A percentile compares a stretch with the other conserved stretches of the same genome.
These are phyloP conservation scores for Archilochus colubris DNA, from an alignment of 2,113 vertebrate species.

Conservation along the genomic window DNA sequence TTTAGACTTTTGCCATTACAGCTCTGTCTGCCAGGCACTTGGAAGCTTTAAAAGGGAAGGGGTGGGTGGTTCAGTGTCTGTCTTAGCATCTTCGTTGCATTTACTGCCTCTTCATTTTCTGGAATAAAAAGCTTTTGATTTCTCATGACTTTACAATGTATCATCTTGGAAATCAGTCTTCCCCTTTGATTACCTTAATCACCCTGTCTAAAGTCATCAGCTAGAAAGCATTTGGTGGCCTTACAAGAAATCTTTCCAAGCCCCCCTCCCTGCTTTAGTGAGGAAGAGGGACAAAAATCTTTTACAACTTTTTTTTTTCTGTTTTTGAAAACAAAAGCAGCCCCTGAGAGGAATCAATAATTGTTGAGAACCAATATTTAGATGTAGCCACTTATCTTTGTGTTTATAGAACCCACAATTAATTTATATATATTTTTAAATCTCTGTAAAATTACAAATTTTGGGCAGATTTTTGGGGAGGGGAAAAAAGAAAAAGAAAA, in stretches of 20 bases:
- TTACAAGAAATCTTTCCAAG: conserved; percentile 18
- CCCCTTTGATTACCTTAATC: conserved; percentile 42
- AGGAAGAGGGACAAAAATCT: neutral
- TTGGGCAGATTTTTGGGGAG: neutral
- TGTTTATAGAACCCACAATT: conserved; percentile 47
- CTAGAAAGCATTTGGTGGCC: conserved; percentile 15
- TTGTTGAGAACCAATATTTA: conserved; percentile 25
- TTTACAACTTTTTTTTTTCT: neutral
- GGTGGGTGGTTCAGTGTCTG: conserved; percentile 55
- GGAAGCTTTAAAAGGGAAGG: conserved; percentile 22
- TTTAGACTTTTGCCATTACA: neutral
- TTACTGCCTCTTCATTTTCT: conserved; percentile 41
- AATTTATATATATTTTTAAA: neutral
- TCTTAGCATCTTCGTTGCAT: conserved; percentile 19
- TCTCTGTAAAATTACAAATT: conserved; percentile 7
- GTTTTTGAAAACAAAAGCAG: conserved; percentile 28
- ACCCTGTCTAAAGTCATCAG: conserved; percentile 40
- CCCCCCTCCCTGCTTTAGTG: neutral
- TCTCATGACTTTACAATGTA: conserved; percentile 42
- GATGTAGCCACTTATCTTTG: conserved; percentile 6
- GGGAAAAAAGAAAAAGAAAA: neutral
- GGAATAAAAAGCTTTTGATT: conserved; percentile 43
- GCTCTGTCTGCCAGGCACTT: conserved; percentile 37
- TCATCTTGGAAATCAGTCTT: conserved; percentile 61
- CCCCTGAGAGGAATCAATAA: conserved; percentile 34